phyloP scores from a whole-genome alignment of 2,797 vertebrate species.

The Heliangelus exortis region DNA sequence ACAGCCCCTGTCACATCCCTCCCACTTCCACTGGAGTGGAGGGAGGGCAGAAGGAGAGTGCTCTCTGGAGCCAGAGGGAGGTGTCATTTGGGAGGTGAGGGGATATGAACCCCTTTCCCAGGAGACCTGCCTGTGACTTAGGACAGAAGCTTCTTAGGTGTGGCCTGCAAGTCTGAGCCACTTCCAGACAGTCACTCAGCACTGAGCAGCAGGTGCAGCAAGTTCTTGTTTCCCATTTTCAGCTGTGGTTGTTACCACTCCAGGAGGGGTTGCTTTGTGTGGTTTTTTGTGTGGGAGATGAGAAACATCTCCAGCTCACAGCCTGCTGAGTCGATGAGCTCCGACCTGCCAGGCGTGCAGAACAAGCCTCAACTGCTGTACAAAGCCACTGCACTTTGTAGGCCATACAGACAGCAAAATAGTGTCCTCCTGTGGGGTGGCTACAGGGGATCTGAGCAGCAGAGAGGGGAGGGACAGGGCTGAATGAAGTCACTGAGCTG shows the following conservation, averaged over 20 bases:
- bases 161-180: not conserved
- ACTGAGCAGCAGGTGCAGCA: not conserved
- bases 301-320: not conserved
- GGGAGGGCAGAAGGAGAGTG: not conserved
- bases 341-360: rapidly evolving
- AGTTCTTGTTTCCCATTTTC: not conserved
- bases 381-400: rapidly evolving
- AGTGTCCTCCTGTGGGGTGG: rapidly evolving
- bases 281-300: not conserved
- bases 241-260: not conserved
- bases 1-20: not conserved
- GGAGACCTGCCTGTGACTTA: not conserved
- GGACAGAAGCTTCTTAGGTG: not conserved
- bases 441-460: not conserved
- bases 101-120: not conserved
- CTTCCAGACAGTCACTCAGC: not conserved
- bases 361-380: not conserved
- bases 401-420: not conserved
- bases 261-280: not conserved
- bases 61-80: not conserved
- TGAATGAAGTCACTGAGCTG: not conserved
- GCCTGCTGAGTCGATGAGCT: not conserved
- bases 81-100: not conserved
- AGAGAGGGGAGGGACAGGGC: not conserved
- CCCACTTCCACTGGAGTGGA: not conserved